A percentile compares a stretch with the other conserved stretches of the same genome.
These are phyloP conservation scores for Phyllotreta cruciferae DNA, from an alignment of 2,888 invertebrate species.

Conservation along the genomic window DNA sequence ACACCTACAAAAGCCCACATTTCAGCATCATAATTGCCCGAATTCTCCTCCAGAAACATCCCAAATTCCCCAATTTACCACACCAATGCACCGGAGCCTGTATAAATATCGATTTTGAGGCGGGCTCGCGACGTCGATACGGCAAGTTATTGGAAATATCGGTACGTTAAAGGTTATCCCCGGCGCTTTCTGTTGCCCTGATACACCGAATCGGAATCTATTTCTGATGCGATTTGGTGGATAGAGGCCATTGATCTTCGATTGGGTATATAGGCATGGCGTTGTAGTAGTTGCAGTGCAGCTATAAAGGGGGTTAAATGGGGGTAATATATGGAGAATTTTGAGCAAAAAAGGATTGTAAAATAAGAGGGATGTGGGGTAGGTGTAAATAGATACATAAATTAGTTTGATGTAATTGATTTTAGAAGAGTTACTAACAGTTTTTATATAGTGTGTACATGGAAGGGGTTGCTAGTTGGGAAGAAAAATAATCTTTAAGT, in stretches of 20 bases:
- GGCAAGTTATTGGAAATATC: conserved; percentile 47
- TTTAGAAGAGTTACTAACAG: too few relatives aligned
- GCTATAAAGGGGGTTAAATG: neutral
- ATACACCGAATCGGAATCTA: conserved; percentile 46
- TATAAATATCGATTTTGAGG: conserved; percentile 18
- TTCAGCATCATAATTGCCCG: too few relatives aligned
- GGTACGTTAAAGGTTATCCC: conserved; percentile 47
- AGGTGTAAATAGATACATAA: too few relatives aligned
- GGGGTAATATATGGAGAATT: too few relatives aligned
- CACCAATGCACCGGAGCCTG: neutral
- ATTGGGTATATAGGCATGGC: conserved; percentile 2
- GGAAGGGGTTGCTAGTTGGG: too few relatives aligned
- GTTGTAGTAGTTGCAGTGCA: neutral
- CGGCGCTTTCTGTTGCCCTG: conserved; percentile 43
- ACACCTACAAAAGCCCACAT: too few relatives aligned
- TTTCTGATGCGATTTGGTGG: conserved; percentile 46
- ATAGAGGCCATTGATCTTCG: conserved; percentile 41
- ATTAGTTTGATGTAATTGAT: too few relatives aligned
- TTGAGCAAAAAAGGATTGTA: too few relatives aligned
- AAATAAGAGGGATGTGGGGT: too few relatives aligned
- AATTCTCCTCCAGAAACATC: neutral
- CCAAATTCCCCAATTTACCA: neutral
- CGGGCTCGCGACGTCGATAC: conserved; percentile 10
- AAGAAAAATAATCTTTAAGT: too few relatives aligned
- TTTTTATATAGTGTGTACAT: too few relatives aligned